Base-by-base conservation (phyloP, 2,888 invertebrate genomes). In the Cylloceria caligata region DNA sequence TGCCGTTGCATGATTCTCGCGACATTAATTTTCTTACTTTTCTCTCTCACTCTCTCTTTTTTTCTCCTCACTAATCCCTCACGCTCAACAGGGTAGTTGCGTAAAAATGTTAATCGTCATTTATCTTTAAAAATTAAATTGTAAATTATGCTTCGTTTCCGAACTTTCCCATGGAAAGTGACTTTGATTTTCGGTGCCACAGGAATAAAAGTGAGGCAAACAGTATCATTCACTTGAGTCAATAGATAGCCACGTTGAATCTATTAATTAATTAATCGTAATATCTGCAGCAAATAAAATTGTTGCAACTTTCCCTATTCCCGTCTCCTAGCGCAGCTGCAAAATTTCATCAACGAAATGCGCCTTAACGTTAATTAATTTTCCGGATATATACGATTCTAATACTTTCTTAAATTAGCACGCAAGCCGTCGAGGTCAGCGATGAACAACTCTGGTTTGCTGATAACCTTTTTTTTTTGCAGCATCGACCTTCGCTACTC, bases 41-140 rank as follows among this genome's bases (percentile, higher is more conserved):
- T 55, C 5, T 55, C 27, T 55, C 55, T 27, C 55, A n/a, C n/a
- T n/a, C n/a, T n/a, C n/a, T n/a, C n/a, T n/a, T n/a, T n/a, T 24
- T 16, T 52, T 7, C 24, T 9, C 1, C 52, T 21, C 24, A 24
- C 11, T 27, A 9, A 52, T 21, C 49, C 21, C 21, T 16, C 19
- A 49, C 52, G 11, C n/a, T 57, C 39, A 36, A 55, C 55, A 52
- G 52, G 39, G 55, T 19, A 69, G 36, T 55, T 39, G 39, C 69
- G 39, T 39, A 27, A 30, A 36, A 55, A 9, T 69, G 2, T 55
- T 52, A 34, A 19, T 52, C 39, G 24, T 55, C 36, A 19, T 19
- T 47, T n/a, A n/a, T n/a, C n/a, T n/a, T n/a, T 39, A 9, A 55
- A 19, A 21, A 19, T 36, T 52, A 36, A 36, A 67, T 52, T 24